These are phyloP conservation scores for Amphibalanus amphitrite DNA, from an alignment of 1,140 invertebrate species.

Conservation along the genomic window DNA sequence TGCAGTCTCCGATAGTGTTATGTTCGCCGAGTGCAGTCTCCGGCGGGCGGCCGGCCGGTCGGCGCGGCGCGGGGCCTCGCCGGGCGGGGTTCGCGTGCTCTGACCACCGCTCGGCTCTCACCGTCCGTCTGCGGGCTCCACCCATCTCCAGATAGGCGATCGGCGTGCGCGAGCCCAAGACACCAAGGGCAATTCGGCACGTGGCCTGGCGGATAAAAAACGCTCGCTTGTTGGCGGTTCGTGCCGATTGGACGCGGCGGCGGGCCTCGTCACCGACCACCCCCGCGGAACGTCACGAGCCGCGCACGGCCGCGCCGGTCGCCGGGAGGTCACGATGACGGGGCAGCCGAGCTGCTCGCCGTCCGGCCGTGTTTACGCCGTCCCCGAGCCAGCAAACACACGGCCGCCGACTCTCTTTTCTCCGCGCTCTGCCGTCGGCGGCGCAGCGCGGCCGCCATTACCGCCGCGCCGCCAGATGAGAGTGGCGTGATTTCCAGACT, in stretches of 20 bases:
- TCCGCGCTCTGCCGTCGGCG: too few relatives aligned
- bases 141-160: background rate
- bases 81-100: background rate
- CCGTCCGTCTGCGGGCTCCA: background rate
- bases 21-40: background rate
- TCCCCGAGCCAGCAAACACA: background rate
- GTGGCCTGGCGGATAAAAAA: background rate
- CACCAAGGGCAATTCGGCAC: background rate
- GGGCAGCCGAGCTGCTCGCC: background rate
- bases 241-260: too few relatives aligned
- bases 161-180: background rate
- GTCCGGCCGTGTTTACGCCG: background rate
- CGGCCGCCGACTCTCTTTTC: background rate
- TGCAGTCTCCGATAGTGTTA: background rate
- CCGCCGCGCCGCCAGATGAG: background rate
- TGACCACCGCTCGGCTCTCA: too few relatives aligned
- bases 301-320: too few relatives aligned
- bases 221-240: background rate
- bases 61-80: too few relatives aligned
- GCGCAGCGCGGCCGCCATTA: background rate
- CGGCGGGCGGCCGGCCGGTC: too few relatives aligned
- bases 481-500: background rate
- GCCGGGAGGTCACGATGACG: background rate
- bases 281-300: too few relatives aligned
- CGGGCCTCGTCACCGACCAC: too few relatives aligned